Conservation (phyloP, 2,888 invertebrate genomes). For the Meta bourneti region DNA sequence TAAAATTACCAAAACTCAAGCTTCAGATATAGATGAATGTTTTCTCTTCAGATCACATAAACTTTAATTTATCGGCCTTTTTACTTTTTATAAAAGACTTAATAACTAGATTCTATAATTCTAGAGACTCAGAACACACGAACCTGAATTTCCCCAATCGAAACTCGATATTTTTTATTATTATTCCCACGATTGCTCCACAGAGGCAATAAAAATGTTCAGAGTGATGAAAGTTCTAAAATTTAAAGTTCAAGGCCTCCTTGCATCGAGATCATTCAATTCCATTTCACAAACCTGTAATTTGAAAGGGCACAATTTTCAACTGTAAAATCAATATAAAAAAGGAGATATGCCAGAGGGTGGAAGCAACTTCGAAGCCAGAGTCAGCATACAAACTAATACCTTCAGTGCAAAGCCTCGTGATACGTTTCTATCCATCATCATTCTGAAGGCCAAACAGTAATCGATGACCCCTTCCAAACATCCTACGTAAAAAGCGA, state of each 20-base stretch:
- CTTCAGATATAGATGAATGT: no score
- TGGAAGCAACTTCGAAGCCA: not conserved
- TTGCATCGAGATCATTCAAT: not conserved
- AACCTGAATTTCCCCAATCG: no score
- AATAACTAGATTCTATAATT: no score
- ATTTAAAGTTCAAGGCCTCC: conserved; percentile 34
- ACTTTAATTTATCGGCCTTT: no score
- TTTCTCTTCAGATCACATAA: no score
- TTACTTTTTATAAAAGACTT: no score
- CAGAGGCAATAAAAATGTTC: not conserved
- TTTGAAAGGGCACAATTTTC: not conserved
- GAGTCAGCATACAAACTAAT: not conserved
- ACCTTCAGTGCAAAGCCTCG: not conserved
- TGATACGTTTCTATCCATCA: not conserved
- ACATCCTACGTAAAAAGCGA: conserved; percentile 50
- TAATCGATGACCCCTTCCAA: conserved; percentile 18
- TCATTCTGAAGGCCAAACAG: conserved; percentile 35
- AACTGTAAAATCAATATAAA: not conserved
- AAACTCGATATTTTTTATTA: no score
- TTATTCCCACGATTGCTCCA: no score
- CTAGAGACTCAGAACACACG: no score
- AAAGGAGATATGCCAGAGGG: not conserved
- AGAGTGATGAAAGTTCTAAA: not conserved
- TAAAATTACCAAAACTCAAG: no score
- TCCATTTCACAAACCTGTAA: not conserved